These are phyloP conservation scores for Turritopsis dohrnii DNA, from an alignment of 30 jellyfish, hydroid and myxozoan species.

Conservation along the genomic window DNA sequence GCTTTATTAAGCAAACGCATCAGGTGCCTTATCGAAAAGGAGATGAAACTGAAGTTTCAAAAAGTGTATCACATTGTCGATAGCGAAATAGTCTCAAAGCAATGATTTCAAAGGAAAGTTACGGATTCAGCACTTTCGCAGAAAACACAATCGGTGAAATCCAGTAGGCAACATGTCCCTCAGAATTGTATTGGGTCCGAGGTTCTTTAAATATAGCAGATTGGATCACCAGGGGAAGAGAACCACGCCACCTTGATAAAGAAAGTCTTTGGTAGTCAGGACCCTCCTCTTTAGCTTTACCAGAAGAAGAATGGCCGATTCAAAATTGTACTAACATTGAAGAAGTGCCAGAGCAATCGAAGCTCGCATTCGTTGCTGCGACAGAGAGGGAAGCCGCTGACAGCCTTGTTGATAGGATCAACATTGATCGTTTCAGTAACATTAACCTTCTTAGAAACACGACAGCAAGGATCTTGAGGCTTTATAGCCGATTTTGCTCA, in stretches of 20 bases:
- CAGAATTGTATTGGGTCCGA: slow-evolving; percentile 16
- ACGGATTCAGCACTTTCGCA: slow-evolving; percentile 20
- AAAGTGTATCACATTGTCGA: slow-evolving; percentile 3
- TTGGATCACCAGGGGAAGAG: slow-evolving; percentile 18
- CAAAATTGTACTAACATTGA: too few relatives aligned
- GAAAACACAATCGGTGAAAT: slow-evolving; percentile 34
- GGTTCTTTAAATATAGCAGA: slow-evolving; percentile 13
- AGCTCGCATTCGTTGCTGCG: slow-evolving; percentile 15
- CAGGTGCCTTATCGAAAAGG: slow-evolving; percentile 22
- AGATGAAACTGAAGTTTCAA: slow-evolving; percentile 13
- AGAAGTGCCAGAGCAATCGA: not conserved
- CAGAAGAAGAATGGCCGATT: slow-evolving; percentile 31
- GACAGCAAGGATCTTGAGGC: not conserved
- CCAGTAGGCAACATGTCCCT: slow-evolving; percentile 27
- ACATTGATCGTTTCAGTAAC: not conserved
- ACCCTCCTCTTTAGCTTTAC: not conserved
- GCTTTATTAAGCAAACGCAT: too few relatives aligned
- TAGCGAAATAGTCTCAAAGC: slow-evolving; percentile 13
- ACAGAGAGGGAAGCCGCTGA: not conserved
- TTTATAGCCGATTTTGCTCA: not conserved
- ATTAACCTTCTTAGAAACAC: not conserved
- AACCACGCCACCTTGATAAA: too few relatives aligned
- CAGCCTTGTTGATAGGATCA: not conserved
- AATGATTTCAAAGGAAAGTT: slow-evolving; percentile 23
- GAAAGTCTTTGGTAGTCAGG: not conserved